These are phyloP conservation scores for Eupristina koningsbergeri DNA, from an alignment of 1,140 invertebrate genomes.

Conservation along the genomic window DNA sequence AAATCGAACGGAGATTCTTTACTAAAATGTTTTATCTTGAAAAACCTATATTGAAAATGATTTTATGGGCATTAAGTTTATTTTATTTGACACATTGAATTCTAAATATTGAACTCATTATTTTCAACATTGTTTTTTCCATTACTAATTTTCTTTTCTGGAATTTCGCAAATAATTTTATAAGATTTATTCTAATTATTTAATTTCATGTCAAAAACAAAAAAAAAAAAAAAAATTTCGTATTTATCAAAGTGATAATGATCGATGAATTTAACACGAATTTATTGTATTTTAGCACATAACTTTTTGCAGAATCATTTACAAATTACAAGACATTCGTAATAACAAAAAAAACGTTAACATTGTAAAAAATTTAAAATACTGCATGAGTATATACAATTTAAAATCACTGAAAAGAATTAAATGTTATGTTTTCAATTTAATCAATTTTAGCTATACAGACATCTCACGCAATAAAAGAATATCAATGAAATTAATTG, in stretches of 20 bases:
- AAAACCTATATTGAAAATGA: slow-evolving; percentile 21
- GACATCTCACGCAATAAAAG: neutral
- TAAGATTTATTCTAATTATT: slow-evolving; percentile 21
- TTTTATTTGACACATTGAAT: neutral
- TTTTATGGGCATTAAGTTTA: neutral
- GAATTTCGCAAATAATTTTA: neutral
- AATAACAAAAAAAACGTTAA: neutral
- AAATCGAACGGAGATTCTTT: slow-evolving; percentile 47
- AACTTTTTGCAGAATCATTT: neutral
- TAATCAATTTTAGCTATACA: neutral
- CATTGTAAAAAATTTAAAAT: neutral
- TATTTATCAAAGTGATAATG: neutral
- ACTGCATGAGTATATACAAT: neutral
- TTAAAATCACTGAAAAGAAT: neutral
- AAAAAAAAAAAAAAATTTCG: neutral
- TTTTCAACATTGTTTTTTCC: slow-evolving; percentile 31
- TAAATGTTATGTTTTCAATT: neutral
- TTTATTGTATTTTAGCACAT: neutral
- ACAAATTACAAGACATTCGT: neutral
- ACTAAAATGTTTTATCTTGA: neutral
- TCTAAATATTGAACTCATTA: neutral
- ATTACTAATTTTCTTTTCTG: neutral
- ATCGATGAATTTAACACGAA: neutral
- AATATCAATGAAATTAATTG: neutral
- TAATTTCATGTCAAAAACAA: neutral